Base-by-base conservation (phyloP, 2,888 invertebrate species). In the Chrysopilus asiliformis region DNA sequence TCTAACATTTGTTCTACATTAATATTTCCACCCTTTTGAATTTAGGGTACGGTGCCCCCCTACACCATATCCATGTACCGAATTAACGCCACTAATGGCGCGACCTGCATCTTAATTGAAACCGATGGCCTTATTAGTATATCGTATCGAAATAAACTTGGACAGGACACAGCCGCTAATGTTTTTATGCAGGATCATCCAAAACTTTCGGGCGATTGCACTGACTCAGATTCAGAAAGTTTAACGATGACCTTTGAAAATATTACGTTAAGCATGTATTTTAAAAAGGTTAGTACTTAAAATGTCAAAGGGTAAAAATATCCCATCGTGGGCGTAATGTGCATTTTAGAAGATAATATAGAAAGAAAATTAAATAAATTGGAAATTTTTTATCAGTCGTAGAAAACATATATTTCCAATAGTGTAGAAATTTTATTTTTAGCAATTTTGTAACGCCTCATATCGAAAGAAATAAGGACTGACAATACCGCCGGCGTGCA, bases 21-120 rank as follows among this genome's bases (percentile, higher is more conserved):
- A 26, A 26, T 34, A 34, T 34, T 34, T 27, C 26, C 26, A 9
- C 14, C 12, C 14, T 26, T 9, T 9, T 9, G 7, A 22, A 17
- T 16, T 26, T 50, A 57, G 59, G 60, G 52, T 42, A 60, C 53
- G 34, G 53, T 55, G 5, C 53, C 56, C 45, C 56, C 60, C 42
- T 54, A 60, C 9, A 65, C 66, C 46, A 65, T 71, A 16, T 68
- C 71, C 9, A 64, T 77, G 9, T 84, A 83, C 54, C 70, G 83
- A 29, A 67, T 81, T 19, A 72, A 74, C 46, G 72, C 74, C 26
- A 70, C 73, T 43, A 74, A 74, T 36, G 82, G 78, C 2, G 75
- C 76, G 43, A 83, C 85, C 1, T 86, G 86, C 53, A 84, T 86
- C 45, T 64, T 86, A 18, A 68, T 86, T 19, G 74, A 74, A 45